These are phyloP conservation scores for Cyanistes caeruleus DNA, from an alignment of 2,113 vertebrate species.

Conservation along the genomic window DNA sequence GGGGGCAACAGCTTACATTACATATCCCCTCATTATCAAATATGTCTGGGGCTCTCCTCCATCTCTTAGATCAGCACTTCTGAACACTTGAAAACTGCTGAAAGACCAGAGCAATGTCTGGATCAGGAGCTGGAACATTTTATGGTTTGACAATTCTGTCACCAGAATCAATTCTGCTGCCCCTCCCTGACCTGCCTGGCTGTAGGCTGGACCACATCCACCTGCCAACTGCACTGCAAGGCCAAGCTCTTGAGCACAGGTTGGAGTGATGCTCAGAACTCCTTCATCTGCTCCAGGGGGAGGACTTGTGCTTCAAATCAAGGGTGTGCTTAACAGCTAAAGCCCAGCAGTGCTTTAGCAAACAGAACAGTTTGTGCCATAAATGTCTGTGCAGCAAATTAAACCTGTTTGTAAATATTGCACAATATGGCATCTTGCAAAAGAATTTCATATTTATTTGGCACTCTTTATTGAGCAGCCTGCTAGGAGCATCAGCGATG, in stretches of 20 bases:
- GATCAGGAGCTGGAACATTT: background rate
- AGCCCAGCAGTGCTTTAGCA: background rate
- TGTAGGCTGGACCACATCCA: too few species aligned
- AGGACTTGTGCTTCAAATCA: conserved; percentile 20
- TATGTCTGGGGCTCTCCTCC: background rate
- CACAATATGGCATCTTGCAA: conserved; percentile 44
- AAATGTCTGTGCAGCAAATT: conserved; percentile 38
- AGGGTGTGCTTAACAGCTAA: conserved; percentile 11
- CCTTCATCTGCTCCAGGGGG: background rate
- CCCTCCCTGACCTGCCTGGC: background rate
- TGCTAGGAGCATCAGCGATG: conserved; percentile 11
- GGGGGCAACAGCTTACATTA: background rate
- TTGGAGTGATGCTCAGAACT: background rate
- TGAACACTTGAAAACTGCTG: background rate
- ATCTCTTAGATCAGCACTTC: background rate
- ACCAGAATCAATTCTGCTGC: background rate
- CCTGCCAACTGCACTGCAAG: background rate
- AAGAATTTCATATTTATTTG: conserved; percentile 60
- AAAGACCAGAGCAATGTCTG: background rate
- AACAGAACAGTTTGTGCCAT: conserved; percentile 10
- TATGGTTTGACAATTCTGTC: background rate
- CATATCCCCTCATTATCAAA: background rate
- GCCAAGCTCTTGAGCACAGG: background rate
- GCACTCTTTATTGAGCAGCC: conserved; percentile 38
- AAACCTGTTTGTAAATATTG: conserved; percentile 66